phyloP scores from a whole-genome alignment of 2,113 vertebrate species.

The Siphamia tubifer region DNA sequence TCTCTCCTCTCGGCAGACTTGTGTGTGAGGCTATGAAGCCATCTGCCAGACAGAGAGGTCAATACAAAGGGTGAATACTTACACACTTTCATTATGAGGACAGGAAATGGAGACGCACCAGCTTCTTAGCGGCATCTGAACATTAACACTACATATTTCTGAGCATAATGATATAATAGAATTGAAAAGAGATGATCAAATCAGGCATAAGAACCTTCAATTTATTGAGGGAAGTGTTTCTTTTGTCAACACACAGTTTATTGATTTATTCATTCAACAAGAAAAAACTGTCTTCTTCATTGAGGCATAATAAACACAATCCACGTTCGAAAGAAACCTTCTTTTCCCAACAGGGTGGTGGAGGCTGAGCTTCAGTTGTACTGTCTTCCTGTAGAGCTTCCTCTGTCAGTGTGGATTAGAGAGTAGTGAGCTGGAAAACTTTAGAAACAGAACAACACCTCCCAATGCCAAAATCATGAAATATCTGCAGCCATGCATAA shows the following conservation, averaged over 20 bases:
- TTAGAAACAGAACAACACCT: slow-evolving; percentile 52
- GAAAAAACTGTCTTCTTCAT: slow-evolving; percentile 31
- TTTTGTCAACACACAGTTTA: slow-evolving; percentile 13
- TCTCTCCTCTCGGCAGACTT: slow-evolving; percentile 32
- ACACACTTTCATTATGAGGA: slow-evolving; percentile 31
- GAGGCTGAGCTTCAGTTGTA: slow-evolving; percentile 35
- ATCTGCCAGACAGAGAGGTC: slow-evolving; percentile 49
- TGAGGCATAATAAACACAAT: slow-evolving; percentile 25
- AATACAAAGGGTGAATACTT: slow-evolving; percentile 31
- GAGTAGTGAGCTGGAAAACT: slow-evolving; percentile 42
- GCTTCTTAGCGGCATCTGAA: slow-evolving; percentile 17
- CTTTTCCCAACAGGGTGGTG: slow-evolving; percentile 33
- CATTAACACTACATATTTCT: slow-evolving; percentile 8
- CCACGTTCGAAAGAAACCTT: slow-evolving; percentile 7
- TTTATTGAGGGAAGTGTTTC: slow-evolving; percentile 8
- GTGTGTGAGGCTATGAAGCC: slow-evolving; percentile 28
- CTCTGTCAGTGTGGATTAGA: slow-evolving; percentile 61
- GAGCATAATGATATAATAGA: background rate
- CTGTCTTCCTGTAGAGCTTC: slow-evolving; percentile 34
- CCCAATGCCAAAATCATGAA: slow-evolving; percentile 31
- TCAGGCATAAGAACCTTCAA: background rate
- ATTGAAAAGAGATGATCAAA: slow-evolving; percentile 20
- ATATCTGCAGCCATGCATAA: slow-evolving; percentile 49
- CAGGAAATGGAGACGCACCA: slow-evolving; percentile 7
- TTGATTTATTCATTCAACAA: slow-evolving; percentile 24